phyloP scores from a whole-genome alignment of 1,140 invertebrate species.

The Bombus terrestris region DNA sequence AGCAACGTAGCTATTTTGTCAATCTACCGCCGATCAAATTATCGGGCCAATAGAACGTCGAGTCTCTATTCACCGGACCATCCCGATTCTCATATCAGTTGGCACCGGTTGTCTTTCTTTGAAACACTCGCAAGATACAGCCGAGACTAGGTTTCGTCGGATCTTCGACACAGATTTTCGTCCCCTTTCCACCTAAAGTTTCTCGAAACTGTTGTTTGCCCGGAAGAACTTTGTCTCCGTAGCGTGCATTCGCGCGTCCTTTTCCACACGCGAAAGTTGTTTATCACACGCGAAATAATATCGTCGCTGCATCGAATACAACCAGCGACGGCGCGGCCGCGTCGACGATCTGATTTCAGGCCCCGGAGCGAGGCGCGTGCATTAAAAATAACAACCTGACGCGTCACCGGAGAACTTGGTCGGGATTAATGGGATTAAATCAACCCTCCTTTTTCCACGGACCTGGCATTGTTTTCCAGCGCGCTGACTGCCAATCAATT shows the following conservation, averaged over 20 bases:
- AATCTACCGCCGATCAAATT: conserved; percentile 57
- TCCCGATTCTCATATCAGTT: too few relatives aligned
- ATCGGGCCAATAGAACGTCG: conserved; percentile 41
- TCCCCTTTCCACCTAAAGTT: too few relatives aligned
- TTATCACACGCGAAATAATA: conserved; percentile 13
- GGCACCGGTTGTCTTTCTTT: conserved; percentile 40
- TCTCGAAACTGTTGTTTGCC: too few relatives aligned
- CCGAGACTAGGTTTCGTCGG: too few relatives aligned
- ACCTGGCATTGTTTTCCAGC: neutral
- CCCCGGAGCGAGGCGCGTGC: neutral
- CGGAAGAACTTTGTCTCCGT: too few relatives aligned
- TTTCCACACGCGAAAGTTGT: neutral
- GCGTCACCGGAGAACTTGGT: conserved; percentile 6
- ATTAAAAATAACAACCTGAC: conserved; percentile 30
- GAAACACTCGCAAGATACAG: conserved; percentile 24
- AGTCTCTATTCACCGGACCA: neutral
- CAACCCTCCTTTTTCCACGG: neutral
- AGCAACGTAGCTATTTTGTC: conserved; percentile 52
- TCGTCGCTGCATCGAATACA: neutral
- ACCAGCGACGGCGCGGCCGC: too few relatives aligned
- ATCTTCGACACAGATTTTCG: conserved; percentile 23
- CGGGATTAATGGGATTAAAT: conserved; percentile 33
- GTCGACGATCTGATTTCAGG: neutral
- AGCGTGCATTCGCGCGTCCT: neutral
- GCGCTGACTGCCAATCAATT: conserved; percentile 43